Percentiles rank a stretch among this genome's conserved stretches.
These are phyloP conservation scores for Cylindroiulus punctatus DNA, from an alignment of 2,888 invertebrate genomes.

Conservation along the genomic window DNA sequence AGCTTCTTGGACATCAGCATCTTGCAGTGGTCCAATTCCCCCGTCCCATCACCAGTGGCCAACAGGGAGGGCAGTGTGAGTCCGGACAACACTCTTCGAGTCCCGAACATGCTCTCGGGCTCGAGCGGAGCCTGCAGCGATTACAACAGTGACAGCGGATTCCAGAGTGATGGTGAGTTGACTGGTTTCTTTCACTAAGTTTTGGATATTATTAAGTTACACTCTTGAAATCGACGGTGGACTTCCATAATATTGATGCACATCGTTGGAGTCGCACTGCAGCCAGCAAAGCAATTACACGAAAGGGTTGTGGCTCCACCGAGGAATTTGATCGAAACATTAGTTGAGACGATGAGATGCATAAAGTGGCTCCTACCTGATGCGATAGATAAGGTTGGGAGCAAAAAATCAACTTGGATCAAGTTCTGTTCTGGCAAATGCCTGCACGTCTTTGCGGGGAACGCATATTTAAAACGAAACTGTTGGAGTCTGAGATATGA, in stretches of 20 bases:
- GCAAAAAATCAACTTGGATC: background rate
- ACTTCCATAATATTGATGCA: background rate
- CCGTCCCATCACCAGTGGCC: constrained; percentile 39
- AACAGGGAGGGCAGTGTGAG: background rate
- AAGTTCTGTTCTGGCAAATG: background rate
- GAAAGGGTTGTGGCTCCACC: background rate
- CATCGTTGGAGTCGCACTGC: background rate
- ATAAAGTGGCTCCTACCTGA: background rate
- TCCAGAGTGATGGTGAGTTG: constrained; percentile 61
- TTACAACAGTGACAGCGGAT: constrained; percentile 61
- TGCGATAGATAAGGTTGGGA: background rate
- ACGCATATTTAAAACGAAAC: background rate
- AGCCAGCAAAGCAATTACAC: background rate
- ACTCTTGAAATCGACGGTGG: background rate
- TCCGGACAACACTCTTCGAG: constrained; percentile 51
- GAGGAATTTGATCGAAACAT: background rate
- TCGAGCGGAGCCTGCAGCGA: constrained; percentile 59
- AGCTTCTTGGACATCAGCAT: constrained; percentile 61
- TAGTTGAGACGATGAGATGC: background rate
- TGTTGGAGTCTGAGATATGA: background rate
- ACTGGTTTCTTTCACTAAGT: background rate
- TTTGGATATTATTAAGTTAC: background rate
- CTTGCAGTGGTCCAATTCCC: constrained; percentile 53
- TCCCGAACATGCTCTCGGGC: constrained; percentile 54
- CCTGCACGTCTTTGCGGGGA: background rate